Evolutionary conservation across 2,888 invertebrate genomes (phyloP).

Genomic region (Blastobasis lacticolella): DNA sequence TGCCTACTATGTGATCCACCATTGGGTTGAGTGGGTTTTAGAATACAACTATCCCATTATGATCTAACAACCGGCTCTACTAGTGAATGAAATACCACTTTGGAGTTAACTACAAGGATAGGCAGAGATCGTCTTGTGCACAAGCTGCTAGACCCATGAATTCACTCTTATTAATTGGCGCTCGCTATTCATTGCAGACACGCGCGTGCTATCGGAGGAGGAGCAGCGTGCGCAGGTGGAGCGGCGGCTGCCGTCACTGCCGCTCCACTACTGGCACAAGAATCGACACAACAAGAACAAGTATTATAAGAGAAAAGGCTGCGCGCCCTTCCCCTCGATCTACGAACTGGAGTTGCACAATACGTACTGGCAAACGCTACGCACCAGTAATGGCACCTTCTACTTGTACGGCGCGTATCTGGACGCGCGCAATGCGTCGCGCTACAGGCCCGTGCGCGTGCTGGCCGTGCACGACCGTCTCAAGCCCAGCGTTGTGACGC

Average conservation of each 20-base stretch:
- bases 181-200: slow-evolving; percentile 19
- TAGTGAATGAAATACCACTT: too few relatives aligned
- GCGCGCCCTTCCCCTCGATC: slow-evolving; percentile 89
- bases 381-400: slow-evolving; percentile 88
- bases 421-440: slow-evolving; percentile 84
- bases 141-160: too few relatives aligned
- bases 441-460: slow-evolving; percentile 86
- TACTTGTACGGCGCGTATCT: slow-evolving; percentile 93
- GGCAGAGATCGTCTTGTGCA: too few relatives aligned
- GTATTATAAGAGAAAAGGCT: slow-evolving; percentile 78
- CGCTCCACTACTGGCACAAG: slow-evolving; percentile 88
- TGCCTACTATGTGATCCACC: too few relatives aligned
- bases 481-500: slow-evolving; percentile 86
- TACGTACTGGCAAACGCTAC: slow-evolving; percentile 92
- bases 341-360: slow-evolving; percentile 95
- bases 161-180: too few relatives aligned
- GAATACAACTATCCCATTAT: too few relatives aligned
- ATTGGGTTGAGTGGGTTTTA: too few relatives aligned
- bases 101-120: too few relatives aligned
- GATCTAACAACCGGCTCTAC: too few relatives aligned
- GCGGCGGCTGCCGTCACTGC: slow-evolving; percentile 85
- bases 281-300: slow-evolving; percentile 85
- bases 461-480: slow-evolving; percentile 92
- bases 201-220: slow-evolving; percentile 76
- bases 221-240: slow-evolving; percentile 85